A percentile compares a stretch with the other conserved stretches of the same genome.
These are phyloP conservation scores for Pseudoatta argentina DNA, from an alignment of 1,140 invertebrate species.

Conservation along the genomic window DNA sequence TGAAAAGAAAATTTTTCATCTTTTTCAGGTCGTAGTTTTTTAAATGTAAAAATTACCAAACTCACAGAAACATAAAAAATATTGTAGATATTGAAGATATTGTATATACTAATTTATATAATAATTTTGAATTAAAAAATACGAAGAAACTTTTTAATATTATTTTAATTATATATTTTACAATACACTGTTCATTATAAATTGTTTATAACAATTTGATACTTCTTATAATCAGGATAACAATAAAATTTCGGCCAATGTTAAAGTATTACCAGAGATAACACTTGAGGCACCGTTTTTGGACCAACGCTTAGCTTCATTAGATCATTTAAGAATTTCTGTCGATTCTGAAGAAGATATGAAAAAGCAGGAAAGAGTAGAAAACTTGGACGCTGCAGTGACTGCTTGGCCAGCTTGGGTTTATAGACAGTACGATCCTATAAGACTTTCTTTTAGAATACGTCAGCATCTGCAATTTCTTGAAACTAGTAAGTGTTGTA, in stretches of 20 bases:
- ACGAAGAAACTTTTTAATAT: background rate
- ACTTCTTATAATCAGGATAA: conserved; percentile 68
- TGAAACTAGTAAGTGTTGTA: conserved; percentile 73
- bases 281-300: conserved; percentile 86
- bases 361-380: conserved; percentile 78
- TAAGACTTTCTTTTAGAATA: conserved; percentile 86
- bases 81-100: too few relatives aligned
- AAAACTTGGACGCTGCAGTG: conserved; percentile 84
- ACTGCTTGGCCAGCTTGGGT: conserved; percentile 89
- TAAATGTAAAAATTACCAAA: too few relatives aligned
- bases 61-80: too few relatives aligned
- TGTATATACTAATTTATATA: too few relatives aligned
- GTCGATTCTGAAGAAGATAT: conserved; percentile 71
- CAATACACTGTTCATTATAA: conserved; percentile 14
- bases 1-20: too few relatives aligned
- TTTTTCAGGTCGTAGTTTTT: too few relatives aligned
- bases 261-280: conserved; percentile 90
- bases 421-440: conserved; percentile 90
- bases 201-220: conserved; percentile 39
- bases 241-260: conserved; percentile 85
- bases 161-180: background rate
- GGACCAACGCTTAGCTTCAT: conserved; percentile 84
- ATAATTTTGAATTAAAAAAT: too few relatives aligned
- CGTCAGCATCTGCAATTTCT: conserved; percentile 83
- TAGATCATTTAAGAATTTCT: conserved; percentile 82